Evolutionary conservation across 64 coral and sea anemone genomes (phyloP).

Genomic region (Actinia tenebrosa): DNA sequence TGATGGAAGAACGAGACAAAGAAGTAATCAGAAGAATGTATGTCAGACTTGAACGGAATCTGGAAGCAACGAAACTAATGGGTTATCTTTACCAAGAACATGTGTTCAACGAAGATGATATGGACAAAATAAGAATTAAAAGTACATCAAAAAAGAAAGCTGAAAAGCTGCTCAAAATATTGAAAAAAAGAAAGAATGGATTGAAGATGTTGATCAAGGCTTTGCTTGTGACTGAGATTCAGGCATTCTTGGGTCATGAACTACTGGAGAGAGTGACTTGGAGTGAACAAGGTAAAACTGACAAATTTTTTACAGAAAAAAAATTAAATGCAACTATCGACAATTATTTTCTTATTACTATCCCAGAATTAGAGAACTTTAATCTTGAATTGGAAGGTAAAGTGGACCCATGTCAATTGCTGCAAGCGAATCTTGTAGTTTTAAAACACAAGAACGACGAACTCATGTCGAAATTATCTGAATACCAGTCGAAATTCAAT

Average conservation of each 20-base stretch:
- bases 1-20: conserved; percentile 11
- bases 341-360: not conserved
- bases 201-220: conserved; percentile 28
- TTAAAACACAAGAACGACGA: conserved; percentile 1
- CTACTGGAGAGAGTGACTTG: conserved; percentile 8
- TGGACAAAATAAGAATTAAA: conserved; percentile 14
- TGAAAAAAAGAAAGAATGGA: conserved; percentile 14
- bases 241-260: conserved; percentile 17
- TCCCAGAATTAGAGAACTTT: conserved; percentile 14
- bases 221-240: conserved; percentile 6
- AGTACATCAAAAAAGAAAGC: conserved; percentile 8
- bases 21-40: conserved; percentile 10
- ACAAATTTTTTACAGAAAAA: not conserved
- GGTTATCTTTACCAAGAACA: conserved; percentile 21
- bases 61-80: not conserved
- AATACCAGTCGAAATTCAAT: not conserved
- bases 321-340: not conserved
- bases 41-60: conserved; percentile 4
- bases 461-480: not conserved
- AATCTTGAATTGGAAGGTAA: not conserved
- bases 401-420: not conserved
- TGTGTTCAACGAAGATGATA: conserved; percentile 14
- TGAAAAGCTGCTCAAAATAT: conserved; percentile 18
- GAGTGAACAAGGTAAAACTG: conserved; percentile 12
- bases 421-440: not conserved